These are phyloP conservation scores for Columba janthina DNA, from an alignment of 2,113 vertebrate species.

Conservation along the genomic window DNA sequence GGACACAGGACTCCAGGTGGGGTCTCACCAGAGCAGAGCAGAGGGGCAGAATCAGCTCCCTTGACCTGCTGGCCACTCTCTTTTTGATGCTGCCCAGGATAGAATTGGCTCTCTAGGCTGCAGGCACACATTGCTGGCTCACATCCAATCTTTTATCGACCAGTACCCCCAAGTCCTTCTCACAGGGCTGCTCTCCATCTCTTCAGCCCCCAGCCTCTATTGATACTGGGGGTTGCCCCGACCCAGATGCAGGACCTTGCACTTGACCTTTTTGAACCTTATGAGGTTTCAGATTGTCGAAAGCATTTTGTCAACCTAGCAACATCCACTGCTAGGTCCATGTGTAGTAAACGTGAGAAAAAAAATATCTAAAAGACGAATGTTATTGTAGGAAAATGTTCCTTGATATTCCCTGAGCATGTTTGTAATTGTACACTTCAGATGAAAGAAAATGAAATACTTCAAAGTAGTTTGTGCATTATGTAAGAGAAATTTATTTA, in stretches of 20 bases:
- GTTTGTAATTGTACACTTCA: not conserved
- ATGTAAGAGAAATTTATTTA: not conserved
- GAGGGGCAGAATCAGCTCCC: not conserved
- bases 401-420: not conserved
- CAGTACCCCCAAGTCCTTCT: not conserved
- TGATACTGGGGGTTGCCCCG: not conserved
- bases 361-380: not conserved
- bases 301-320: not conserved
- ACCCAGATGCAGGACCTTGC: not conserved
- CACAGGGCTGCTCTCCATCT: not conserved
- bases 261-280: not conserved
- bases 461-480: not conserved
- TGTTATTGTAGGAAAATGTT: not conserved
- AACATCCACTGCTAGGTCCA: not conserved
- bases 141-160: not conserved
- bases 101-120: not conserved
- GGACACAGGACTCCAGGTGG: not conserved
- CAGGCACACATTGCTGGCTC: not conserved
- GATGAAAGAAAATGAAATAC: not conserved
- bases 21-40: not conserved
- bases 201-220: not conserved
- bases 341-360: not conserved
- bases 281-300: not conserved
- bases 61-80: rapidly evolving
- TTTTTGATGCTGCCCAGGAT: not conserved